Percentiles rank a stretch among this genome's conserved stretches.
Conservation (phyloP, 2,113 vertebrate genomes). For the Ancistrus triradiatus region DNA sequence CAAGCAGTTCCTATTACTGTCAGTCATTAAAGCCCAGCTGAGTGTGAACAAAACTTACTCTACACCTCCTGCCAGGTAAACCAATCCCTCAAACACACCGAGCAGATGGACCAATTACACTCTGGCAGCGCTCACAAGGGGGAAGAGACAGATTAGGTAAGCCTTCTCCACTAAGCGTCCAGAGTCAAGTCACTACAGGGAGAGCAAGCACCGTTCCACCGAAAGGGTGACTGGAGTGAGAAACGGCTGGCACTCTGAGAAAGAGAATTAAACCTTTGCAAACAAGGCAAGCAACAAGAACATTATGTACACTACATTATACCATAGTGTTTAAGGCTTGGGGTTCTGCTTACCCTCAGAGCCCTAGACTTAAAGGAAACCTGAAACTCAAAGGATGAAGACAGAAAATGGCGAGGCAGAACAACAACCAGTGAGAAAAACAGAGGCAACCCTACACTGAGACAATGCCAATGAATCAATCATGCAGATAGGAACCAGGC, state of each 20-base stretch:
- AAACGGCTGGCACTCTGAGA: conserved; percentile 6
- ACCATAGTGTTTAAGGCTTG: too few relatives aligned
- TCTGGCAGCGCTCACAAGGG: conserved; percentile 39
- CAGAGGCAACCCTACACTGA: too few relatives aligned
- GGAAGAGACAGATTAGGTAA: conserved; percentile 43
- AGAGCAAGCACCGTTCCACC: conserved; percentile 25
- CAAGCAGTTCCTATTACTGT: conserved; percentile 38
- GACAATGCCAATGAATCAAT: too few relatives aligned
- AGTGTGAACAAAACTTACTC: conserved; percentile 37
- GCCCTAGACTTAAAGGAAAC: too few relatives aligned
- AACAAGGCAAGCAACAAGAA: too few relatives aligned
- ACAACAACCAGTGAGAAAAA: too few relatives aligned
- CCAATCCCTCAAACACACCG: conserved; percentile 38
- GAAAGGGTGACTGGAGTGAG: conserved; percentile 27
- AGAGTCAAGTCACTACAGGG: conserved; percentile 26
- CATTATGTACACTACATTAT: too few relatives aligned
- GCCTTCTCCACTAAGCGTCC: conserved; percentile 27
- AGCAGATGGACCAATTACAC: conserved; percentile 50
- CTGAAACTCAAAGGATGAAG: too few relatives aligned
- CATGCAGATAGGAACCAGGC: too few relatives aligned
- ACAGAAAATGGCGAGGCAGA: too few relatives aligned
- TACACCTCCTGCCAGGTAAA: conserved; percentile 42
- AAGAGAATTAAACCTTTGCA: too few relatives aligned
- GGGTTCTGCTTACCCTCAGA: too few relatives aligned
- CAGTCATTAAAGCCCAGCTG: conserved; percentile 38